phyloP scores from a whole-genome alignment of 2,888 invertebrate species.

The Caenorhabditis panamensis region DNA sequence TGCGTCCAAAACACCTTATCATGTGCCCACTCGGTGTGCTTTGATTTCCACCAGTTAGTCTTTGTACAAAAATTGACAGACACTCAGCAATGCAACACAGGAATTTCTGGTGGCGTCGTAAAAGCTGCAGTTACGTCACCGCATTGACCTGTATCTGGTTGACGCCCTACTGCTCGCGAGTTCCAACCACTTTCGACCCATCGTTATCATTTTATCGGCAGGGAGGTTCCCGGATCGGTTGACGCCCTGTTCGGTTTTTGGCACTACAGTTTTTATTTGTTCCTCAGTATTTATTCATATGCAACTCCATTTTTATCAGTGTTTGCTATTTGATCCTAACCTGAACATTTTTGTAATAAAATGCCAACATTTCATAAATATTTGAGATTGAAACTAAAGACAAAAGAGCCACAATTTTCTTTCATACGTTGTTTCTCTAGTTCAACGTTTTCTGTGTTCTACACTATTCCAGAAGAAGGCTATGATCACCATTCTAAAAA shows the following conservation, averaged over 20 bases:
- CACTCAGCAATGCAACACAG: not conserved
- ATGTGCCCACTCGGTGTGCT: not conserved
- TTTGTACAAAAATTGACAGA: conserved; percentile 15
- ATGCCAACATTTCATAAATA: not conserved
- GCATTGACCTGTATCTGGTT: conserved; percentile 19
- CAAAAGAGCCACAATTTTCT: no score
- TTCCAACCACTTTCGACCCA: not conserved
- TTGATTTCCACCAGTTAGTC: conserved; percentile 12
- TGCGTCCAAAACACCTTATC: conserved; percentile 8
- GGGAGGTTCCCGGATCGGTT: conserved; percentile 47
- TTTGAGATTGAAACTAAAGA: not conserved
- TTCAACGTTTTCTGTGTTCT: no score
- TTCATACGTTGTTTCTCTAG: no score
- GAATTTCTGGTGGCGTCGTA: conserved; percentile 20
- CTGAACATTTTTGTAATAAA: not conserved
- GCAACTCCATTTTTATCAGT: conserved; percentile 27
- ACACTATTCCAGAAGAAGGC: no score
- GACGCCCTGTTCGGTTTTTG: conserved; percentile 44
- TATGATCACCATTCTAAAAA: not conserved
- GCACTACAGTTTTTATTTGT: conserved; percentile 7
- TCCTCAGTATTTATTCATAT: conserved; percentile 18
- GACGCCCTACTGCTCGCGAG: conserved; percentile 17
- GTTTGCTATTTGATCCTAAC: conserved; percentile 19
- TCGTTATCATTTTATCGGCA: conserved; percentile 43
- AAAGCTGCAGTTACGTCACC: conserved; percentile 24